phyloP scores from a whole-genome alignment of 2,888 invertebrate species.

The Cataglyphis livida region DNA sequence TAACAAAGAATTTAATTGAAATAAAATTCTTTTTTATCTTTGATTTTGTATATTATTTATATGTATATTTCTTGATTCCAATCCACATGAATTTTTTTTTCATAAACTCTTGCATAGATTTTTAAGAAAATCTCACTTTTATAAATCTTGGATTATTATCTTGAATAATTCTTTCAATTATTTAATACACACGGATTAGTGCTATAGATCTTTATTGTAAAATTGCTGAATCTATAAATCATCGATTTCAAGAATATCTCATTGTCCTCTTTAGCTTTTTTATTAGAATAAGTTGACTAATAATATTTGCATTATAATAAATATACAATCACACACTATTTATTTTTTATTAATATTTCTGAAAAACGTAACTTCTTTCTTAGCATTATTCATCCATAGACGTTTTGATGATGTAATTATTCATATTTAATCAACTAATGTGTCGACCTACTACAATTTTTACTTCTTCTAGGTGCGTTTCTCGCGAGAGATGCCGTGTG shows the following conservation, averaged over 20 bases:
- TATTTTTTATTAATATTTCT: background rate
- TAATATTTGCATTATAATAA: background rate
- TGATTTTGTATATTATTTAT: background rate
- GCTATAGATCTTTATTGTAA: background rate
- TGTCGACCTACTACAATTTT: background rate
- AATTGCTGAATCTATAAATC: background rate
- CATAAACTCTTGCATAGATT: background rate
- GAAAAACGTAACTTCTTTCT: background rate
- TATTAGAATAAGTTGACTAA: background rate
- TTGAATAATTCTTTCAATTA: background rate
- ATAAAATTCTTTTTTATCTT: background rate
- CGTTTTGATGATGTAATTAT: background rate
- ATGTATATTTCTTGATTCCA: background rate
- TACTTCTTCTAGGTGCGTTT: background rate
- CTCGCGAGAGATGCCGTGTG: slow-evolving; percentile 4
- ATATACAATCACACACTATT: background rate
- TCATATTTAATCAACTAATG: slow-evolving; percentile 16
- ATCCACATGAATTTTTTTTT: background rate
- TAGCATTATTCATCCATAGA: background rate
- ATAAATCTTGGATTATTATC: background rate
- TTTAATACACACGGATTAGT: background rate
- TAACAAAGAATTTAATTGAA: background rate
- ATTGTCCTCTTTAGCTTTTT: background rate
- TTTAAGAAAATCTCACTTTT: background rate
- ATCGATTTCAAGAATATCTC: background rate